Evolutionary conservation across 2,888 invertebrate species (phyloP).

Genomic region (Agriopis aurantiaria): DNA sequence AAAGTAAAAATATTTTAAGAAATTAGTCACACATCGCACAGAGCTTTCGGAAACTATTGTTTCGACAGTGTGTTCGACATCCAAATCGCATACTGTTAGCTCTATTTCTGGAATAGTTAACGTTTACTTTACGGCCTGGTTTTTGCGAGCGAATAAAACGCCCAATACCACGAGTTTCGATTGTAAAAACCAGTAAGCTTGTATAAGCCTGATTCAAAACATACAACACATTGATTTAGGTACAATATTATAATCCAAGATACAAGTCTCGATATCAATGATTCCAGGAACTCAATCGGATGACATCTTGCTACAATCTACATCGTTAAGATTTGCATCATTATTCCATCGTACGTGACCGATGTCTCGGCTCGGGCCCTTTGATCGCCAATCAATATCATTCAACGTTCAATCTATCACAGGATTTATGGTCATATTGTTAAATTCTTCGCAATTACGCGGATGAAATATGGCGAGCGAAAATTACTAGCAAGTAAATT

Average conservation of each 20-base stretch:
- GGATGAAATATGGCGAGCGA: constrained; percentile 55
- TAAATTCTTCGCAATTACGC: constrained; percentile 69
- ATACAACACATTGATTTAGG: constrained; percentile 42
- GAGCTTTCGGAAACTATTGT: constrained; percentile 69
- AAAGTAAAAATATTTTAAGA: constrained; percentile 69
- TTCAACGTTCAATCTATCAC: constrained; percentile 71
- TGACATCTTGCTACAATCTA: constrained; percentile 62
- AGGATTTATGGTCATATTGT: constrained; percentile 76
- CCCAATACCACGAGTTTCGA: constrained; percentile 57
- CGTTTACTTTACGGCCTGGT: constrained; percentile 69
- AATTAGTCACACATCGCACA: constrained; percentile 70
- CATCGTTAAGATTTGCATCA: constrained; percentile 68
- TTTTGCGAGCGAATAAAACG: constrained; percentile 71
- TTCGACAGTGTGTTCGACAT: constrained; percentile 73
- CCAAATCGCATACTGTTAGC: constrained; percentile 70
- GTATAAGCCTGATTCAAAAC: constrained; percentile 28
- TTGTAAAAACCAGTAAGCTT: constrained; percentile 50
- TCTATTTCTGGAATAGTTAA: constrained; percentile 76
- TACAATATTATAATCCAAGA: constrained; percentile 41
- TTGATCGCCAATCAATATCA: constrained; percentile 77
- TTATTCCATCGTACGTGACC: constrained; percentile 65
- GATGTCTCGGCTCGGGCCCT: constrained; percentile 67
- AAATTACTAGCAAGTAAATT: constrained; percentile 35
- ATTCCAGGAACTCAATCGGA: constrained; percentile 61
- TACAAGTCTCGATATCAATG: constrained; percentile 42